phyloP scores from a whole-genome alignment of 2,888 invertebrate genomes.

The Pammene fasciana region DNA sequence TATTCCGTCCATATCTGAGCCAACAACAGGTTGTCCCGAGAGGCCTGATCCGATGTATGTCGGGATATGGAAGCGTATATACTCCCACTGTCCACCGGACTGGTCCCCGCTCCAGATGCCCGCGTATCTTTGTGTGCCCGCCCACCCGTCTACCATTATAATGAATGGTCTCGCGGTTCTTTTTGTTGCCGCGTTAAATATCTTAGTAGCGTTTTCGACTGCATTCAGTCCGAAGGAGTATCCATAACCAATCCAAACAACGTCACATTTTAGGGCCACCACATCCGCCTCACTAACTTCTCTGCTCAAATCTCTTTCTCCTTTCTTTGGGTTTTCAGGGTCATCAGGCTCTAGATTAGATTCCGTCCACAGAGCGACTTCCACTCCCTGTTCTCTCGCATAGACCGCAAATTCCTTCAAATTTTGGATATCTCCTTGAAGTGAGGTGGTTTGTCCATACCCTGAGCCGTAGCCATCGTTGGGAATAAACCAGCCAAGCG shows the following conservation, averaged over 20 bases:
- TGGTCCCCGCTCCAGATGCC: conserved; percentile 78
- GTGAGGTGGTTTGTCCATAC: conserved; percentile 72
- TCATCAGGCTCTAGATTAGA: conserved; percentile 69
- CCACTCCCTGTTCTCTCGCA: conserved; percentile 65
- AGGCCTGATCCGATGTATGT: conserved; percentile 74
- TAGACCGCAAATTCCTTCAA: conserved; percentile 67
- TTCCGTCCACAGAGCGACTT: conserved; percentile 76
- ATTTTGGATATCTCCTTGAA: conserved; percentile 73
- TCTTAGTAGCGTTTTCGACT: conserved; percentile 65
- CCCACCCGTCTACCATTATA: conserved; percentile 78
- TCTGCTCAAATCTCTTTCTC: conserved; percentile 71
- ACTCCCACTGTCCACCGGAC: conserved; percentile 76
- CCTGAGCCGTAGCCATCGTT: conserved; percentile 78
- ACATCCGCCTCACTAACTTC: conserved; percentile 69
- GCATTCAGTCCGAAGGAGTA: conserved; percentile 74
- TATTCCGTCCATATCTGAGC: conserved; percentile 79
- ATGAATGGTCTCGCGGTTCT: conserved; percentile 62
- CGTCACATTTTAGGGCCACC: conserved; percentile 75
- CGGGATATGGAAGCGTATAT: conserved; percentile 77
- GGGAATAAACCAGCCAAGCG: conserved; percentile 76
- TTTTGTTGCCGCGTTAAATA: conserved; percentile 60
- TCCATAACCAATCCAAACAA: conserved; percentile 75
- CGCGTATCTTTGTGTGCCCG: conserved; percentile 73
- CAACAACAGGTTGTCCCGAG: conserved; percentile 72
- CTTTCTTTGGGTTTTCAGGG: conserved; percentile 71